Conservation (phyloP, 2,888 invertebrate species). For the Oxyteleia sp. region DNA sequence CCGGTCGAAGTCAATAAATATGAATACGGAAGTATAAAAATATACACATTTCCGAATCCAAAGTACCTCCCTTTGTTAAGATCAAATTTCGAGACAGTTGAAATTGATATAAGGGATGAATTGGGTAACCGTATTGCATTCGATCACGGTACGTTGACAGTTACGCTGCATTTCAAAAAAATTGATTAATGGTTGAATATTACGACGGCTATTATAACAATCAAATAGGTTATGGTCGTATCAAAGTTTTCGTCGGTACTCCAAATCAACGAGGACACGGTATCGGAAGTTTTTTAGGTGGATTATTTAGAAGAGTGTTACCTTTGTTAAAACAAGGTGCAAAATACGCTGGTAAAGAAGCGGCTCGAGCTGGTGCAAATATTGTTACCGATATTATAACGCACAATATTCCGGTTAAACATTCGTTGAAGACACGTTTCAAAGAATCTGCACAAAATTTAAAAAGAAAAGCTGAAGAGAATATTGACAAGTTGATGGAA, state of each 20-base stretch:
- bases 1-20: too few species aligned
- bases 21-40: conserved; percentile 16
- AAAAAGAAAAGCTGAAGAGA: too few species aligned
- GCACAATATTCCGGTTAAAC: too few species aligned
- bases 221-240: too few species aligned
- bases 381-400: too few species aligned
- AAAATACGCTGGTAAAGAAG: background rate
- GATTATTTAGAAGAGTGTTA: conserved; percentile 24
- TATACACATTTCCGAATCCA: conserved; percentile 30
- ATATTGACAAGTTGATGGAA: too few species aligned
- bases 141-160: conserved; percentile 34
- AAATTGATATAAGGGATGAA: conserved; percentile 59
- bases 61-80: conserved; percentile 48
- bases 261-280: conserved; percentile 22
- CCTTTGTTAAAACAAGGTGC: conserved; percentile 12
- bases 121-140: conserved; percentile 53
- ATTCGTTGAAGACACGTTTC: too few species aligned
- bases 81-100: conserved; percentile 35
- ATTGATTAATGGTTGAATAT: conserved; percentile 2
- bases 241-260: conserved; percentile 5
- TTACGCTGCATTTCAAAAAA: conserved; percentile 16
- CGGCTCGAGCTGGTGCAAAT: background rate
- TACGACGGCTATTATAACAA: conserved; percentile 30
- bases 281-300: conserved; percentile 27
- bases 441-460: too few species aligned